phyloP scores from a whole-genome alignment of 1,140 invertebrate genomes.

The Bombus pascuorum region DNA sequence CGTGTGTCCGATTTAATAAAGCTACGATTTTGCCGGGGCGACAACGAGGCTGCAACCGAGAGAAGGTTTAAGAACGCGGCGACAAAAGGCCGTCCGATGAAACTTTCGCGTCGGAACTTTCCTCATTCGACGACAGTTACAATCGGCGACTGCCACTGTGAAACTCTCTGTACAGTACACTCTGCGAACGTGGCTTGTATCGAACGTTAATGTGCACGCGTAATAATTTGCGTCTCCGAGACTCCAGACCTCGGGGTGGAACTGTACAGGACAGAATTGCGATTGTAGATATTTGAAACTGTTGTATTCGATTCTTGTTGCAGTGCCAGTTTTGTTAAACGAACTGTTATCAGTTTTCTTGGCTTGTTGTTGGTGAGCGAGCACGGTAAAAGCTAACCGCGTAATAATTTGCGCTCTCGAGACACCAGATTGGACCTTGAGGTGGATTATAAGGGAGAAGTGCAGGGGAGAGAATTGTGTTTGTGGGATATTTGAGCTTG shows the following conservation, averaged over 20 bases:
- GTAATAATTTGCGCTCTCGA: background rate
- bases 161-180: background rate
- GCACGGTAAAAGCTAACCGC: background rate
- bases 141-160: background rate
- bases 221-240: background rate
- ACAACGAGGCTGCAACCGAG: background rate
- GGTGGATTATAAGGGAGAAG: background rate
- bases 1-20: constrained; percentile 46
- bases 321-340: too few relatives aligned
- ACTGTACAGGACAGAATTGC: background rate
- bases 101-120: constrained; percentile 5
- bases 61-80: background rate
- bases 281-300: background rate
- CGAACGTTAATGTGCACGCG: background rate
- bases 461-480: background rate
- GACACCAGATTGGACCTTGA: too few relatives aligned
- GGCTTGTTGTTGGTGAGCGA: too few relatives aligned
- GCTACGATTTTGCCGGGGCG: constrained; percentile 5
- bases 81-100: background rate
- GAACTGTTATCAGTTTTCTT: too few relatives aligned
- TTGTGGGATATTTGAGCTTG: background rate
- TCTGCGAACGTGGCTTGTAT: background rate
- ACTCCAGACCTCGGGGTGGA: background rate
- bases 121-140: background rate
- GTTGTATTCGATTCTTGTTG: background rate